Percentiles rank a stretch among this genome's conserved stretches.
Evolutionary conservation across 2,888 invertebrate genomes (phyloP).

Genomic region (Entomobrya proxima): DNA sequence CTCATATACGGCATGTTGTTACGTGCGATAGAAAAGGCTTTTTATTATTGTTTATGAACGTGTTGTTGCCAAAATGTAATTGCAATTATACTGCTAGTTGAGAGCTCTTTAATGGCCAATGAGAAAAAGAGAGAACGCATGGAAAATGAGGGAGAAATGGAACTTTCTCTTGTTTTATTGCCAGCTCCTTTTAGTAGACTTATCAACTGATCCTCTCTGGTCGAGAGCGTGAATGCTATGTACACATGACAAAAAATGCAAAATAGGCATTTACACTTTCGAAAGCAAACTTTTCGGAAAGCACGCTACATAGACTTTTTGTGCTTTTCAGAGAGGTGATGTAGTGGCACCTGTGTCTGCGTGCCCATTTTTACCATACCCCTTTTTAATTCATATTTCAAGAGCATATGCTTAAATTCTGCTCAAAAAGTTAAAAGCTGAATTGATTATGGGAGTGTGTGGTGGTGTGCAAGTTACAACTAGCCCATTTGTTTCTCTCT

Average conservation of each 20-base stretch:
- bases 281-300: not conserved
- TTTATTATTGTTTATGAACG: conserved; percentile 53
- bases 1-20: not conserved
- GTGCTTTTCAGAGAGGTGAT: no score
- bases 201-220: not conserved
- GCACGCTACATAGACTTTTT: not conserved
- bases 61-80: conserved; percentile 55
- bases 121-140: not conserved
- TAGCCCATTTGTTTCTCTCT: not conserved
- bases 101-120: not conserved
- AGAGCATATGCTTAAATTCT: not conserved
- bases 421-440: not conserved
- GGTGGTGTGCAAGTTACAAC: not conserved
- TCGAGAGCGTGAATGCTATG: not conserved
- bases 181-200: no score
- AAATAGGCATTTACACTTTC: no score
- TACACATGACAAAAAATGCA: not conserved
- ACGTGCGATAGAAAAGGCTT: conserved; percentile 45
- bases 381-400: not conserved
- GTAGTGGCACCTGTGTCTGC: not conserved
- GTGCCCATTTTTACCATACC: not conserved
- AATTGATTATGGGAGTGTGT: not conserved
- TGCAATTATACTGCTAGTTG: conserved; percentile 39
- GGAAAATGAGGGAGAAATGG: not conserved
- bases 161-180: not conserved